phyloP scores from a whole-genome alignment of 1,140 invertebrate genomes.

The Drosophila fuyamai region DNA sequence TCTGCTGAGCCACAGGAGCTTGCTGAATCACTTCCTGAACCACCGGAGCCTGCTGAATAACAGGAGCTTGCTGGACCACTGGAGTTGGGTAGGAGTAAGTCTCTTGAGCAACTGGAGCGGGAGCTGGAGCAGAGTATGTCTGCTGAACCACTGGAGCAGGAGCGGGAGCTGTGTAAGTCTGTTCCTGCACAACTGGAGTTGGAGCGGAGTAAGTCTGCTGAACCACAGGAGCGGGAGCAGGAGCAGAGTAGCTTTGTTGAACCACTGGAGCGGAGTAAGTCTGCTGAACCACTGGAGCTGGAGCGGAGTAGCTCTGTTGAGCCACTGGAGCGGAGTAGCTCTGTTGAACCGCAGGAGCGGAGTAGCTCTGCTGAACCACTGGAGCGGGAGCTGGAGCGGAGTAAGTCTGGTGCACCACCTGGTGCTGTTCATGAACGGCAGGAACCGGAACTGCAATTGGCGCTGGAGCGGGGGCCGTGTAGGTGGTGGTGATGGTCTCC shows the following conservation, averaged over 20 bases:
- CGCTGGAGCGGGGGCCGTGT: constrained; percentile 6
- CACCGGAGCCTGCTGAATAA: constrained; percentile 20
- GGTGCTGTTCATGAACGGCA: constrained; percentile 13
- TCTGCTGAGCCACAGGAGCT: constrained; percentile 20
- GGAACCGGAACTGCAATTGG: neutral
- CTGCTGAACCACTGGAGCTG: constrained; percentile 11
- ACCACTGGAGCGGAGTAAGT: constrained; percentile 18
- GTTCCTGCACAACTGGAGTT: constrained; percentile 22
- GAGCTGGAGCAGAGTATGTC: constrained; percentile 12
- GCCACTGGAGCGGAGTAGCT: constrained; percentile 7
- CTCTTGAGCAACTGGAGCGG: constrained; percentile 24
- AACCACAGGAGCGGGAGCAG: constrained; percentile 22
- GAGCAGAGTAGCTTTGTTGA: constrained; percentile 33
- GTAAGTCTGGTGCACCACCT: neutral
- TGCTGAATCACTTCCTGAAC: constrained; percentile 21
- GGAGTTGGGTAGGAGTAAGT: constrained; percentile 14
- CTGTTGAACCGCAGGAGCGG: constrained; percentile 30
- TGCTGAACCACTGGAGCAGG: constrained; percentile 22
- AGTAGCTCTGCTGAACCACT: constrained; percentile 17
- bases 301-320: neutral
- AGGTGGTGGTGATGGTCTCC: constrained; percentile 10
- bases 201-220: constrained; percentile 20
- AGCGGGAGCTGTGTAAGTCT: constrained; percentile 4
- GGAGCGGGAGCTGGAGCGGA: constrained; percentile 5
- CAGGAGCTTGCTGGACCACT: constrained; percentile 4